These are phyloP conservation scores for Aurelia sp. DNA, from an alignment of 30 jellyfish, hydroid and myxozoan species.

Conservation along the genomic window DNA sequence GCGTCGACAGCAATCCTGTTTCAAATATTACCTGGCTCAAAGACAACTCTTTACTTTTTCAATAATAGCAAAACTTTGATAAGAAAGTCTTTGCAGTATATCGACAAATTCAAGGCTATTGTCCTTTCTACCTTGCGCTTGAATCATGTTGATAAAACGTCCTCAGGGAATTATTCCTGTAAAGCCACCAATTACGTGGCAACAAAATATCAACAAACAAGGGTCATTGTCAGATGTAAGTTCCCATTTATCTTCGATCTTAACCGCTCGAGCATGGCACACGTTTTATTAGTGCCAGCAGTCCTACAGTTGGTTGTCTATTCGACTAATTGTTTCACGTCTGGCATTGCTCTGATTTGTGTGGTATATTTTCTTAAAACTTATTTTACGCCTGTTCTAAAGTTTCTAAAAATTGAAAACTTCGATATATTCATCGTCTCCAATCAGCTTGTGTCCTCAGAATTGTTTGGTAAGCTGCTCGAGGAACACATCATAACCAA, in stretches of 20 bases:
- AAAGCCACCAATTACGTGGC: constrained; percentile 24
- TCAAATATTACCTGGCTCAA: constrained; percentile 39
- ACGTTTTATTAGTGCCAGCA: no score
- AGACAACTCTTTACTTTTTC: neutral
- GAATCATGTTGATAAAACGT: neutral
- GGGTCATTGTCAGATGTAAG: constrained; percentile 43
- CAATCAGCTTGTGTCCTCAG: no score
- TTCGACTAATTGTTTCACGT: no score
- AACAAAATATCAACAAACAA: constrained; percentile 11
- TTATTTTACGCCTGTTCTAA: no score
- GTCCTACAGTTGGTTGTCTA: no score
- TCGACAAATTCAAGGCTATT: constrained; percentile 16
- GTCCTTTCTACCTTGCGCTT: constrained; percentile 1
- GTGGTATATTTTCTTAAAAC: no score
- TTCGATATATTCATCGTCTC: no score
- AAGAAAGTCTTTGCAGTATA: neutral
- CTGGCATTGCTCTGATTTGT: no score
- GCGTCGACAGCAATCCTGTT: constrained; percentile 32
- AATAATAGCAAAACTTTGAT: constrained; percentile 4
- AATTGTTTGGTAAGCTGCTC: no score
- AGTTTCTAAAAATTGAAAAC: no score
- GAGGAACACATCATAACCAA: no score
- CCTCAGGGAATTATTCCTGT: constrained; percentile 38
- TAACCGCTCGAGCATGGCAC: no score
- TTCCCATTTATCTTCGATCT: neutral